Evolutionary conservation across 2,113 vertebrate genomes (phyloP), one percentile per base, ranked within the genome.

Genomic region (Mionectes macconnelli): DNA sequence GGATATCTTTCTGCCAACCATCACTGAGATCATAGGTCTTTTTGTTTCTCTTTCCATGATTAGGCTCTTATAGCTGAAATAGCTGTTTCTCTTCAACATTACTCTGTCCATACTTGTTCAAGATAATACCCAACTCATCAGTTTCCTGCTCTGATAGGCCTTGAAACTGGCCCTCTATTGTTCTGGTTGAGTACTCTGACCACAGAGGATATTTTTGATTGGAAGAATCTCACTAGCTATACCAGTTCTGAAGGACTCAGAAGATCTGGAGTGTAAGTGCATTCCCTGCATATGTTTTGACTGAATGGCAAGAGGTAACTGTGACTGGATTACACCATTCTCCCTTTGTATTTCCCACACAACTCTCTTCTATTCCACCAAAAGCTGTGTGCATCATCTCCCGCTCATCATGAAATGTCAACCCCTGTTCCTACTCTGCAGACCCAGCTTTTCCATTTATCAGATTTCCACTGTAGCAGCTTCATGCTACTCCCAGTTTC

Each of bases 331-430:
- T 31, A 18, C 3, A 1, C 27, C 25, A 40, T 52, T 74, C 24
- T 64, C 20, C 18, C 12, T 81, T 68, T 73, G 12, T 16, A 14
- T 81, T 77, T 56, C 59, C 60, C 37, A 22, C 5, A 7, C 27
- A 16, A 4, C 10, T 70, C 23, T 81, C 16, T 78, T 67, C 47
- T 39, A n/a, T 57, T 79, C 47, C 22, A 30, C 31, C 8, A 49
- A 22, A 85, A 17, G 3, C 50, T 10, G 3, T 27, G 30, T 8
- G 19, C 44, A 4, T 44, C 1, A 0, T 30, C 17, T n/a, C 33
- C 30, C 23, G 35, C 24, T 39, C 12, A 56, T 13, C 18, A 50
- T 30, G 15, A 74, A 74, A 52, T 52, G 44, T 10, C 47, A 53
- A 4, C 2, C 22, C 77, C 22, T 64, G 13, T 25, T 66, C 21